These are phyloP conservation scores for Neuroterus valhalla DNA, from an alignment of 1,140 invertebrate species.

Conservation along the genomic window DNA sequence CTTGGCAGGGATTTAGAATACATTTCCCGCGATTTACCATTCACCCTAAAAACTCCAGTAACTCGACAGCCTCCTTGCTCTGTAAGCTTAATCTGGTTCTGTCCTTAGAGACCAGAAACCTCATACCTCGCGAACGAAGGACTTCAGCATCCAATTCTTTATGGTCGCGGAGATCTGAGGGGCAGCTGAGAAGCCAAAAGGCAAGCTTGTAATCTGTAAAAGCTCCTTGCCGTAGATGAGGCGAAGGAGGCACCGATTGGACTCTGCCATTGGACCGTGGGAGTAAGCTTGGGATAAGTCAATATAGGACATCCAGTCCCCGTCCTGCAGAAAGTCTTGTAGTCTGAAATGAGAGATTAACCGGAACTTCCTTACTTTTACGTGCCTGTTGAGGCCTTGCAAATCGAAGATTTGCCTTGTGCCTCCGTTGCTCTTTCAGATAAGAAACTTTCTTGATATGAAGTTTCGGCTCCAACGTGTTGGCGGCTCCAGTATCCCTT, in stretches of 20 bases:
- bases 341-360: not conserved
- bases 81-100: not conserved
- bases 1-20: too few relatives aligned
- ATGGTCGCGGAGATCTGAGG: conserved; percentile 33
- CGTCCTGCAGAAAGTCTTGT: not conserved
- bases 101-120: not conserved
- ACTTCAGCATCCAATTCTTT: not conserved
- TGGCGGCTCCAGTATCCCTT: conserved; percentile 44
- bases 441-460: conserved; percentile 59
- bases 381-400: not conserved
- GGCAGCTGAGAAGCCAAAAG: too few relatives aligned
- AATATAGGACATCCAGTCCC: too few relatives aligned
- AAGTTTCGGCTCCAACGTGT: conserved; percentile 44
- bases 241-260: not conserved
- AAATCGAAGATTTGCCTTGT: conserved; percentile 43
- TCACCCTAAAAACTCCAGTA: not conserved
- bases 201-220: too few relatives aligned
- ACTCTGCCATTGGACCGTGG: too few relatives aligned
- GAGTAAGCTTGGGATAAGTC: not conserved
- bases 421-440: conserved; percentile 44
- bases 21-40: too few relatives aligned
- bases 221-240: too few relatives aligned
- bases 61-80: not conserved
- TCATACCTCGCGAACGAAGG: not conserved
- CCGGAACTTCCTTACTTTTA: not conserved